phyloP scores from a whole-genome alignment of 2,888 invertebrate genomes.

The Sympetrum striolatum region DNA sequence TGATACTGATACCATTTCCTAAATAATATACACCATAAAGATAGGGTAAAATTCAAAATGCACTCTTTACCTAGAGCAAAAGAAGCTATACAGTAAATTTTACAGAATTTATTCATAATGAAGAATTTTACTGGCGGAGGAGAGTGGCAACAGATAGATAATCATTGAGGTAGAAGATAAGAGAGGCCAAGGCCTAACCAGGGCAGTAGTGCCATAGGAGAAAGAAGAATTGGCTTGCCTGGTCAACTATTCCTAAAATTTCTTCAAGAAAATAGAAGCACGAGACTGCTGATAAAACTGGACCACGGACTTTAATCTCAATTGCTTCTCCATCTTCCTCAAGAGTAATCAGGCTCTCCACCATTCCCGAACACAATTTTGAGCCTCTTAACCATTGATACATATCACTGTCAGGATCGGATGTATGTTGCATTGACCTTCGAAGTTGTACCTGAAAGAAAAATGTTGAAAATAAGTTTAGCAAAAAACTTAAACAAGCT shows the following conservation, averaged over 20 bases:
- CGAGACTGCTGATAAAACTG: slow-evolving; percentile 63
- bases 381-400: slow-evolving; percentile 77
- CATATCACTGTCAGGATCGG: slow-evolving; percentile 69
- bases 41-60: too few species aligned
- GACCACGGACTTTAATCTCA: slow-evolving; percentile 73
- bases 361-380: slow-evolving; percentile 70
- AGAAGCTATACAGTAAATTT: too few species aligned
- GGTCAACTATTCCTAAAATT: slow-evolving; percentile 68
- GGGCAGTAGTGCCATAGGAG: background rate
- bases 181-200: too few species aligned
- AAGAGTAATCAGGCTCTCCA: slow-evolving; percentile 73
- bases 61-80: too few species aligned
- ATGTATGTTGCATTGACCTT: slow-evolving; percentile 61
- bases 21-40: too few species aligned
- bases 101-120: too few species aligned
- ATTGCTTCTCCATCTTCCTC: slow-evolving; percentile 66
- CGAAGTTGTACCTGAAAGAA: slow-evolving; percentile 27
- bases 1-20: background rate
- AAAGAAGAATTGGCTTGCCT: slow-evolving; percentile 57
- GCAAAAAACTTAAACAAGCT: too few species aligned
- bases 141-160: too few species aligned
- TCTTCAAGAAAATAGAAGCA: slow-evolving; percentile 76
- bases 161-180: background rate
- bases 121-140: too few species aligned
- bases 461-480: too few species aligned